Evolutionary conservation across 2,888 invertebrate species (phyloP).

Genomic region (Epinotia demarniana): DNA sequence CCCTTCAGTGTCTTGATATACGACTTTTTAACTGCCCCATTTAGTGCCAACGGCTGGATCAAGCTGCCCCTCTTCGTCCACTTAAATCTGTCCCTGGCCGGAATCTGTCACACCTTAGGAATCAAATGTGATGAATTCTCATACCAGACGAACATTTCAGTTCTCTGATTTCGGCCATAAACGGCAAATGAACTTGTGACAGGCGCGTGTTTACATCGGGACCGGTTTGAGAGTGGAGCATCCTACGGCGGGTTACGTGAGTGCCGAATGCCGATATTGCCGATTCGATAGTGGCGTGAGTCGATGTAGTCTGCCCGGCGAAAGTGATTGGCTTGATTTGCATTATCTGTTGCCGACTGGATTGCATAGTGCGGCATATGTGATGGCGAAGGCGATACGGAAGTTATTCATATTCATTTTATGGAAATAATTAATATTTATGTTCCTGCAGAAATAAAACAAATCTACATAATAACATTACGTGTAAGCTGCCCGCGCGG

Average conservation of each 20-base stretch:
- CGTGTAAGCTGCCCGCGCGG: too few relatives aligned
- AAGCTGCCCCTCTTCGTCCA: not conserved
- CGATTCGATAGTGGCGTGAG: constrained; percentile 43
- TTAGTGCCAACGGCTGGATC: not conserved
- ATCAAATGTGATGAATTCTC: constrained; percentile 4
- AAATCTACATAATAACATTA: too few relatives aligned
- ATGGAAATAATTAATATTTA: not conserved
- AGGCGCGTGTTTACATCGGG: constrained; percentile 48
- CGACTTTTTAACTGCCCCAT: not conserved
- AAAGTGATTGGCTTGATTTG: constrained; percentile 51
- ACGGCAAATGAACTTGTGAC: constrained; percentile 48
- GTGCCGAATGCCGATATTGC: constrained; percentile 46
- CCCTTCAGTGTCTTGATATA: not conserved
- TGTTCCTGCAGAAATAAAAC: not conserved
- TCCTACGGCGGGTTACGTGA: constrained; percentile 42
- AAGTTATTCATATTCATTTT: constrained; percentile 3
- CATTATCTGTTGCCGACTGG: constrained; percentile 24
- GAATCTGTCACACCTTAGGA: constrained; percentile 6
- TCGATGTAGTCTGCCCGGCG: constrained; percentile 55
- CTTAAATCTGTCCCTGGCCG: not conserved
- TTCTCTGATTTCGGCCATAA: not conserved
- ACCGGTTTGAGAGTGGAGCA: constrained; percentile 53
- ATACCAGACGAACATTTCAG: not conserved
- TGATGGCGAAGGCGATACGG: constrained; percentile 14
- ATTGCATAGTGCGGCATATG: constrained; percentile 4